Base-by-base conservation (phyloP, 2,888 invertebrate genomes). In the Pandemis heparana region DNA sequence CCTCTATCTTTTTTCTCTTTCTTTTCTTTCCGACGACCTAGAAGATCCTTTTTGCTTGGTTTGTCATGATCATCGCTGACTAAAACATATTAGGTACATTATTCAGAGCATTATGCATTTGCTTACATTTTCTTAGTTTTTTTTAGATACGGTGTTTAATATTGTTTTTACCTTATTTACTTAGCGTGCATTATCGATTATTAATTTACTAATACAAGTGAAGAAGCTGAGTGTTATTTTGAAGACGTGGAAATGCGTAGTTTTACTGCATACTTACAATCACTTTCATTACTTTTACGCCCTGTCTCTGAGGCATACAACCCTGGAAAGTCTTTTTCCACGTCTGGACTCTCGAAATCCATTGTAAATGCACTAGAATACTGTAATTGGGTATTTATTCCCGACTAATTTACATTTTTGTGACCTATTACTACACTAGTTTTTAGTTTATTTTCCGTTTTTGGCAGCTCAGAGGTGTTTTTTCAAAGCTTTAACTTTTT, bases 251-350 rank as follows among this genome's bases (percentile, higher is more conserved):
- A 43, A 5, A 64, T 74, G 60, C 70, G 74, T 60, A 65, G 41
- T 61, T 32, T 43, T 4, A 41, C 23, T 8, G 10, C 16, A 48
- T 77, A 95, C 96, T 96, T 95, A 97, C 97, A 97, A 86, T 97
- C 97, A 87, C 97, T 97, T 89, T 98, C 97, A 84, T 97, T 97
- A 85, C 96, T 96, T 88, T 96, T 96, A 84, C 96, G 96, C 51
- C 96, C 96, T 66, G 96, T 95, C 91, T 98, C 97, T 2, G 97
- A 97, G 51, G 97, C 97, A 86, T 98, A 98, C 68, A 98, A 91
- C 62, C 98, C 98, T 38, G 98, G 98, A 89, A 98, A 98, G 86
- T 98, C 98, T 88, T 97, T 97, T 90, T 98, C 98, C 51, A 97
- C 97, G 86, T 98, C 98, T 39, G 98, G 98, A 89, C 97, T 98